Conservation (phyloP, 2,797 vertebrate species). For the Pipistrellus kuhlii region DNA sequence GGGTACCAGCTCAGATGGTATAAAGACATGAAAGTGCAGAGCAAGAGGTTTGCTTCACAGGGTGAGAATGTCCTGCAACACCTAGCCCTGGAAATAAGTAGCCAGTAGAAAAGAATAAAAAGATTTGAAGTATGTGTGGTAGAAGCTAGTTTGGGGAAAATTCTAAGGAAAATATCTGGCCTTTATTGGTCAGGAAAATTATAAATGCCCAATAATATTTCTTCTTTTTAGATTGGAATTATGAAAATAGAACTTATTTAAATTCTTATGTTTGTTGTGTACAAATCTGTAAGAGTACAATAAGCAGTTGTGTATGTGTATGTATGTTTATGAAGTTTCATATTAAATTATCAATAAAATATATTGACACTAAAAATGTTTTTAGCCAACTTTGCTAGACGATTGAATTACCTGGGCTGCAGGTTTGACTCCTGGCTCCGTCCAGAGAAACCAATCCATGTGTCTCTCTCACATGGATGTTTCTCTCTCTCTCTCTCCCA, state of each 20-base stretch:
- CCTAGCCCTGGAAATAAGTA: background rate
- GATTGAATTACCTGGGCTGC: background rate
- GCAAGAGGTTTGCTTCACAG: background rate
- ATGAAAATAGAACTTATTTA: background rate
- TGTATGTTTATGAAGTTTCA: background rate
- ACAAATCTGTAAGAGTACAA: background rate
- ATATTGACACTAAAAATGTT: background rate
- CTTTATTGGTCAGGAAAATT: constrained; percentile 8
- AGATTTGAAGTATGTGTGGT: background rate
- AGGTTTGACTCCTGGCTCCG: too few relatives aligned
- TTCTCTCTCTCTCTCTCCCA: too few relatives aligned
- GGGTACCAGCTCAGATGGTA: background rate
- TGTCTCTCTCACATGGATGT: too few relatives aligned
- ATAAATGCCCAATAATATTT: background rate
- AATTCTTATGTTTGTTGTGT: background rate
- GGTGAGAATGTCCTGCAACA: background rate
- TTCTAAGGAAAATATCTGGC: constrained; percentile 4
- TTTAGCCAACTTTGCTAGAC: background rate
- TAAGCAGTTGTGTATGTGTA: background rate
- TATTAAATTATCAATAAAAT: constrained; percentile 10
- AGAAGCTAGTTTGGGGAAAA: background rate
- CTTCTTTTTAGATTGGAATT: background rate
- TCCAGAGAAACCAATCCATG: too few relatives aligned
- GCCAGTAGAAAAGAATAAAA: background rate
- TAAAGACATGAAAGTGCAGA: background rate